These are phyloP conservation scores for Mus spicilegus DNA, from an alignment of 2,113 vertebrate species.

Conservation along the genomic window DNA sequence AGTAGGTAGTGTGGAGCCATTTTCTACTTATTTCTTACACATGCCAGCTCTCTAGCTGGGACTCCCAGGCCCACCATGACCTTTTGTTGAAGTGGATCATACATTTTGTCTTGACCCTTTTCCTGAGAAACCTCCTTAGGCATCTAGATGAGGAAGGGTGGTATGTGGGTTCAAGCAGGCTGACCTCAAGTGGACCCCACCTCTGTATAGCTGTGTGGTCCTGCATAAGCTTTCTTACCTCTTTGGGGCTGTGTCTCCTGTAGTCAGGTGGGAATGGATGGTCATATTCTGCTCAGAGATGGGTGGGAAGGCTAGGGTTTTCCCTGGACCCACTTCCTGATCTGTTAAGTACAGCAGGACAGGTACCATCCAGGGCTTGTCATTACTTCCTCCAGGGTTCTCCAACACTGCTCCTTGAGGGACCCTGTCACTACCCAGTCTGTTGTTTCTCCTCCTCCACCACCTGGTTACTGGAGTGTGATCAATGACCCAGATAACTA, in stretches of 20 bases:
- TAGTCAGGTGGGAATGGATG: not conserved
- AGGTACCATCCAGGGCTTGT: not conserved
- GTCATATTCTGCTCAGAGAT: not conserved
- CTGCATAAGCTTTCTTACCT: not conserved
- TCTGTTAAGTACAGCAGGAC: accelerated
- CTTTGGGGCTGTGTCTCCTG: not conserved
- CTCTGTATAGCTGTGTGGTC: not conserved
- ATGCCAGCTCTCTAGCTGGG: not conserved
- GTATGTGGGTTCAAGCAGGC: not conserved
- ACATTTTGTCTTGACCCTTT: not conserved
- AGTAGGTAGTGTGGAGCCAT: not conserved
- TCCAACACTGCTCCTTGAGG: not conserved
- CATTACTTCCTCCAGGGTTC: not conserved
- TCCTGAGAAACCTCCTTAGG: too few relatives aligned
- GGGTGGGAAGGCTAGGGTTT: not conserved
- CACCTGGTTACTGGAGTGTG: constrained; percentile 3
- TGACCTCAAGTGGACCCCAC: not conserved
- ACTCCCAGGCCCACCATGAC: too few relatives aligned
- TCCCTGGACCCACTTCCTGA: not conserved
- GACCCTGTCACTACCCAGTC: not conserved
- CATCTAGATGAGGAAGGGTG: too few relatives aligned
- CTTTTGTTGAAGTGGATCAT: not conserved
- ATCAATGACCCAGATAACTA: not conserved
- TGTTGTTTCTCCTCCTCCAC: not conserved
- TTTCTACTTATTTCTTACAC: not conserved